phyloP scores from a whole-genome alignment of 2,113 vertebrate species.

The Dasyprocta punctata region DNA sequence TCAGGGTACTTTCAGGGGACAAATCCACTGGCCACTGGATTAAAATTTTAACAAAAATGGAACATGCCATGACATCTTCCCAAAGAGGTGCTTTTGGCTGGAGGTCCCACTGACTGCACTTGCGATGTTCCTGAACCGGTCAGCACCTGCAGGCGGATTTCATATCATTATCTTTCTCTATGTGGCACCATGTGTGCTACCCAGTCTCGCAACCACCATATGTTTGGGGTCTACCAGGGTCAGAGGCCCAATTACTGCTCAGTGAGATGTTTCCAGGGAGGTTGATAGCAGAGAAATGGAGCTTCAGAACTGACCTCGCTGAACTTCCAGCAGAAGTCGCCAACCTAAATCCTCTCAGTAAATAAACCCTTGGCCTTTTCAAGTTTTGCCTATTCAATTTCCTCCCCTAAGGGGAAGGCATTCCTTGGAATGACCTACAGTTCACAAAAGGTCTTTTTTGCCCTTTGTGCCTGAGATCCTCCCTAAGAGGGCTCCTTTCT shows the following conservation, averaged over 20 bases:
- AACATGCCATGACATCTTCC: not conserved
- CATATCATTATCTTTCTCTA: not conserved
- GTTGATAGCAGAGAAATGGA: rapidly evolving
- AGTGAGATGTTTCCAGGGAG: not conserved
- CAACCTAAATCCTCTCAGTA: not conserved
- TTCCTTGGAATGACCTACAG: conserved; percentile 8
- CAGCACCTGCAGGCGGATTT: not conserved
- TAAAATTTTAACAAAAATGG: not conserved
- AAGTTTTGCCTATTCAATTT: conserved; percentile 46
- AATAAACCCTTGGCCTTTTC: conserved; percentile 59
- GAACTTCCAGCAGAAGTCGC: not conserved
- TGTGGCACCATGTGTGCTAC: not conserved
- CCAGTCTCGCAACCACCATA: not conserved
- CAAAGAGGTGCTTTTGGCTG: not conserved
- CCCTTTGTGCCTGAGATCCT: conserved; percentile 38
- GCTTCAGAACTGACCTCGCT: not conserved
- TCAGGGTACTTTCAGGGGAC: not conserved
- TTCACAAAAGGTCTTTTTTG: conserved; percentile 41
- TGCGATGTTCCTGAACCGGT: not conserved
- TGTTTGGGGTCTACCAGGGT: not conserved
- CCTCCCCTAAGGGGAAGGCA: not conserved
- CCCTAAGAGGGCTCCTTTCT: not conserved
- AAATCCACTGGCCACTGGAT: not conserved
- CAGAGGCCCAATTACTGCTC: not conserved
- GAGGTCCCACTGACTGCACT: not conserved